phyloP scores from a whole-genome alignment of 2,888 invertebrate species.

The Cephus spinipes region DNA sequence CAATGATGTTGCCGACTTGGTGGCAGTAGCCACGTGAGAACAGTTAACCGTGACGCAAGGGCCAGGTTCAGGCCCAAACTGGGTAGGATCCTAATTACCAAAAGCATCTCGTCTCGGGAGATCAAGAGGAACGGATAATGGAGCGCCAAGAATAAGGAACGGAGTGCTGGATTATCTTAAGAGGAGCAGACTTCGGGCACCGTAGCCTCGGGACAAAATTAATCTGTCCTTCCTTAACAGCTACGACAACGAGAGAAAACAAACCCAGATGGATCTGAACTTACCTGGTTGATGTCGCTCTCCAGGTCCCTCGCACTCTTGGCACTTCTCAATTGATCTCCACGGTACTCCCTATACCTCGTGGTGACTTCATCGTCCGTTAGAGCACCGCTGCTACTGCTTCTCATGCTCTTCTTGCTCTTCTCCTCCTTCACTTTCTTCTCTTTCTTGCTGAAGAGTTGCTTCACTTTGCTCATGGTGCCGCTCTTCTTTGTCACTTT shows the following conservation, averaged over 20 bases:
- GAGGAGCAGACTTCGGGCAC: background rate
- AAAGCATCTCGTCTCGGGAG: background rate
- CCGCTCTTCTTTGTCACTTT: slow-evolving; percentile 60
- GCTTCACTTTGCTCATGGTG: slow-evolving; percentile 73
- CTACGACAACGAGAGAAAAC: background rate
- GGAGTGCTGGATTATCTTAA: background rate
- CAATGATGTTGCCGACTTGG: slow-evolving; percentile 26
- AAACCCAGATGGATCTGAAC: background rate
- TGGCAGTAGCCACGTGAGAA: slow-evolving; percentile 29
- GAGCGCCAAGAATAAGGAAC: background rate
- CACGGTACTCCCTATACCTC: slow-evolving; percentile 62
- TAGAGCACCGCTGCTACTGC: slow-evolving; percentile 53
- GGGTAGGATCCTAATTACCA: slow-evolving; percentile 36
- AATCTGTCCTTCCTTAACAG: background rate
- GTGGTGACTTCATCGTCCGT: slow-evolving; percentile 63
- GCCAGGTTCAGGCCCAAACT: slow-evolving; percentile 20
- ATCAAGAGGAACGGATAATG: background rate
- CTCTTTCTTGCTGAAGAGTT: slow-evolving; percentile 81
- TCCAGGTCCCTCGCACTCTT: slow-evolving; percentile 60
- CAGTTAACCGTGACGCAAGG: slow-evolving; percentile 53
- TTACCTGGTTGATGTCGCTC: slow-evolving; percentile 62
- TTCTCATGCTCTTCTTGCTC: slow-evolving; percentile 41
- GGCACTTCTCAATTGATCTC: slow-evolving; percentile 59
- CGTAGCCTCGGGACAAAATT: background rate
- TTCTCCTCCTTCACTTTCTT: slow-evolving; percentile 73